phyloP scores from a whole-genome alignment of 2,113 vertebrate species.

The Mobula hypostoma region DNA sequence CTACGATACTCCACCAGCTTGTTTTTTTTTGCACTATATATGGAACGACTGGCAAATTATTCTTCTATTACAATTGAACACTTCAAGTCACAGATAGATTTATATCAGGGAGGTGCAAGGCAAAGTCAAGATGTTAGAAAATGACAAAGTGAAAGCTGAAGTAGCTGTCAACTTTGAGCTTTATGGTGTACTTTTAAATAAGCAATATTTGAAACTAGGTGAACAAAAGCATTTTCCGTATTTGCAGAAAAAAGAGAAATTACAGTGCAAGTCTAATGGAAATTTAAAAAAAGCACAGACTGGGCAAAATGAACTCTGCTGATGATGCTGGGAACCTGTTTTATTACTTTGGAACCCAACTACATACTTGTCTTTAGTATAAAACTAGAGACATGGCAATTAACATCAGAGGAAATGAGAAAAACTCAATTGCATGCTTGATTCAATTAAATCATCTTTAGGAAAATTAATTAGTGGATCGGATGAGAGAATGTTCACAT shows the following conservation, averaged over 20 bases:
- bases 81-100: neutral
- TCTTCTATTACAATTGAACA: neutral
- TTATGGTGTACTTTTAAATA: neutral
- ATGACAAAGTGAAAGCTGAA: neutral
- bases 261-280: too few relatives aligned
- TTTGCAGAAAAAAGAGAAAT: neutral
- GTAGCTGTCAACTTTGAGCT: neutral
- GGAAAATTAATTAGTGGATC: neutral
- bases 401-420: neutral
- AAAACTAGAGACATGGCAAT: neutral
- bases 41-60: neutral
- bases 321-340: neutral
- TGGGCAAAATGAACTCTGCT: neutral
- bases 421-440: neutral
- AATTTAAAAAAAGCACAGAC: neutral
- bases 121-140: neutral
- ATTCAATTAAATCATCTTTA: neutral
- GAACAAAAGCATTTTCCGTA: neutral
- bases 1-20: too few relatives aligned
- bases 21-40: neutral
- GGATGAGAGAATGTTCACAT: constrained; percentile 1
- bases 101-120: neutral
- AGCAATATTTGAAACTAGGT: neutral
- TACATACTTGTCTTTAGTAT: neutral
- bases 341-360: neutral